Evolutionary conservation across 2,113 vertebrate genomes (phyloP), one percentile per base, ranked within the genome.

Genomic region (Tragelaphus imberbis): DNA sequence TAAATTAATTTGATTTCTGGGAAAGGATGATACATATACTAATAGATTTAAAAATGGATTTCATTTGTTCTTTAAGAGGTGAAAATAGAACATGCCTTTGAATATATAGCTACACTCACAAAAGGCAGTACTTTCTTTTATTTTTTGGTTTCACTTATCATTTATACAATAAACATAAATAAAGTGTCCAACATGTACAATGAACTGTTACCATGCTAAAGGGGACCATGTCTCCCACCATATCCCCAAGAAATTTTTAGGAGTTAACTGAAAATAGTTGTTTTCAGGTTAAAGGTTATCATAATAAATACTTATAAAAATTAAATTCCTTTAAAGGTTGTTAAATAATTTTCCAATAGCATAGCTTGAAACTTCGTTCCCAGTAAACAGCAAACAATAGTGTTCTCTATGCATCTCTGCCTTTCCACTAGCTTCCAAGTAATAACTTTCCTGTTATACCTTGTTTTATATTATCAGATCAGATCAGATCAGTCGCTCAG

Each of bases 261-360:
- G 63, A 96, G 8, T 58, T 90, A 27, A 77, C 12, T 85, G 36
- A 89, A 92, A 85, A 56, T 63, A 13, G 4, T 65, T 93, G 44
- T 75, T 75, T 93, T 5, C 5, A 49, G 2, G 33, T 91, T 91
- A 88, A 88, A 81, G 7, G 2, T 80, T 33, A 63, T 55, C 14
- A 85, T 40, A 77, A 12, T 59, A 40, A 85, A 8, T 36, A 21
- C 51, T 92, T 90, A 58, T 17, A 19, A 47, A 68, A 85, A 75
- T 30, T 61, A 89, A 68, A 51, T 87, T 87, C 0, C 53, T 96
- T 97, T 63, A 91, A 58, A 86, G 27, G 1, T 47, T 93, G 23
- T 82, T 79, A 16, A 86, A 8, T 82, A 61, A 14, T 56, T 51
- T 84, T 90, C 17, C 11, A 79, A 1, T 87, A 77, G 56, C 7